These are phyloP conservation scores for Hemithea aestivaria DNA, from an alignment of 2,888 invertebrate species.

Conservation along the genomic window DNA sequence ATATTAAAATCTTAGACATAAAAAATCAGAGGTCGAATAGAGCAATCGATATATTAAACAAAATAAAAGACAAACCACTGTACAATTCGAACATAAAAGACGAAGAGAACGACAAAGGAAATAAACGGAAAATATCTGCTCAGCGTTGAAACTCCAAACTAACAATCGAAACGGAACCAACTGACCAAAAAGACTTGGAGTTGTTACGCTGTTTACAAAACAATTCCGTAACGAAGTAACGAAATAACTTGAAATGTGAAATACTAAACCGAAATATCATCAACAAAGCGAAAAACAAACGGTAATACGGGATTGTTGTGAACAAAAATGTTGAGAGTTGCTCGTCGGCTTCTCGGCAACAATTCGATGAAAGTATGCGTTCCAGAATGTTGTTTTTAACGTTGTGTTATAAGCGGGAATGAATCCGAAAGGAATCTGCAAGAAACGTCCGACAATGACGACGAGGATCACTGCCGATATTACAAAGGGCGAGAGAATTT, in stretches of 20 bases:
- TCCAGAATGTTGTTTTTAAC: slow-evolving; percentile 39
- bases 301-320: slow-evolving; percentile 46
- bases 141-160: slow-evolving; percentile 23
- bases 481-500: slow-evolving; percentile 30
- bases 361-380: slow-evolving; percentile 46
- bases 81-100: slow-evolving; percentile 12
- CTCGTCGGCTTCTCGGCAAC: slow-evolving; percentile 35
- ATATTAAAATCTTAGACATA: slow-evolving; percentile 10
- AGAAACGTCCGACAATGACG: slow-evolving; percentile 25
- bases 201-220: slow-evolving; percentile 51
- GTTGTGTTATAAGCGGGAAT: slow-evolving; percentile 30
- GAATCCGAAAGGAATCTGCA: slow-evolving; percentile 23
- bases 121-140: slow-evolving; percentile 26
- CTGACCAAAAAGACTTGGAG: slow-evolving; percentile 34
- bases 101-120: slow-evolving; percentile 19
- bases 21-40: slow-evolving; percentile 10
- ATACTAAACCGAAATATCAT: slow-evolving; percentile 52
- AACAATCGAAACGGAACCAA: slow-evolving; percentile 29
- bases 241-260: slow-evolving; percentile 54
- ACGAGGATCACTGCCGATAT: slow-evolving; percentile 17
- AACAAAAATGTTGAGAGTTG: slow-evolving; percentile 51
- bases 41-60: slow-evolving; percentile 18
- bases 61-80: slow-evolving; percentile 14
- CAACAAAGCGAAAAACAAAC: slow-evolving; percentile 57
- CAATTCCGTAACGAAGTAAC: slow-evolving; percentile 53